Evolutionary conservation across 2,113 vertebrate genomes (phyloP).

Genomic region (Eidolon helvum): DNA sequence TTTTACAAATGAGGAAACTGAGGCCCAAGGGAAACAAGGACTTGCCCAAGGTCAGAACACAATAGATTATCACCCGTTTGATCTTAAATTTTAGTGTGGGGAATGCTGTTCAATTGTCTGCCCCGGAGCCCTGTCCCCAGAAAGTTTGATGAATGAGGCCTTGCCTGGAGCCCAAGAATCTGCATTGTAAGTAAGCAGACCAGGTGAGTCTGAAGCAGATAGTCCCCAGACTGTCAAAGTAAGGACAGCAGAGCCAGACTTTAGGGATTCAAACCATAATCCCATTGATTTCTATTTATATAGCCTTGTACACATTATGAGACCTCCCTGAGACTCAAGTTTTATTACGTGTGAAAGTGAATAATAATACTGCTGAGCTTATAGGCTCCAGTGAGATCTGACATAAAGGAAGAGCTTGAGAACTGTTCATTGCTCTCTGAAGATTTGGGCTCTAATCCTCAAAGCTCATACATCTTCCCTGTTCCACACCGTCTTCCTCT

Average conservation of each 20-base stretch:
- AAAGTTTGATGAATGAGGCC: not conserved
- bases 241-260: not conserved
- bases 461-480: not conserved
- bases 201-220: not conserved
- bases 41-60: not conserved
- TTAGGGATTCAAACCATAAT: not conserved
- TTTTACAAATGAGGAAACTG: not conserved
- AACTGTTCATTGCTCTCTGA: not conserved
- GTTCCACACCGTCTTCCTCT: not conserved
- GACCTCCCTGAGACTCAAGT: not conserved
- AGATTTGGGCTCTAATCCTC: not conserved
- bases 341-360: not conserved
- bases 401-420: not conserved
- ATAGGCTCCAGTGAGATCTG: not conserved
- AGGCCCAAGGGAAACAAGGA: not conserved
- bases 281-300: too few relatives aligned
- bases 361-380: not conserved
- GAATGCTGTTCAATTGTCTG: not conserved
- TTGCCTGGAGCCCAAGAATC: not conserved
- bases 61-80: too few relatives aligned
- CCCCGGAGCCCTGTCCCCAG: not conserved
- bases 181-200: not conserved
- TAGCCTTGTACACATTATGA: too few relatives aligned
- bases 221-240: not conserved
- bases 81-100: not conserved